phyloP scores from a whole-genome alignment of 2,797 vertebrate genomes.

The Clarias laeviceps region DNA sequence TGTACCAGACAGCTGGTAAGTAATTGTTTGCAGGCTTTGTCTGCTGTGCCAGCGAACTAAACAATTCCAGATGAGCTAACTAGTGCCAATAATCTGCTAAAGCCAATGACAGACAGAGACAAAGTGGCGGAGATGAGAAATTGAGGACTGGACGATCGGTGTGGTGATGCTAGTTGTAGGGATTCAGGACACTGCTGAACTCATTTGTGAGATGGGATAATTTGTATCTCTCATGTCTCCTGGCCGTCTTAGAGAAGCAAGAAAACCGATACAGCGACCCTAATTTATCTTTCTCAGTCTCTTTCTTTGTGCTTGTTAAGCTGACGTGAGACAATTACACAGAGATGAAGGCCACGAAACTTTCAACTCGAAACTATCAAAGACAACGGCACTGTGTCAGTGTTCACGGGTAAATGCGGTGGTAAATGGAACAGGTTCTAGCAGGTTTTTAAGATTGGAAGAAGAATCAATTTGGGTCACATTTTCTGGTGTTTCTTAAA shows the following conservation, averaged over 20 bases:
- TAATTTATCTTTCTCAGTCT: slow-evolving; percentile 67
- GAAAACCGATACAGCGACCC: slow-evolving; percentile 61
- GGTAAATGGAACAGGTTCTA: slow-evolving; percentile 33
- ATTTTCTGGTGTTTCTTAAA: slow-evolving; percentile 11
- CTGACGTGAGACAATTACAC: slow-evolving; percentile 42
- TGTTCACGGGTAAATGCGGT: slow-evolving; percentile 30
- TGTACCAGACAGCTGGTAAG: slow-evolving; percentile 27
- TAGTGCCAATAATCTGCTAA: slow-evolving; percentile 70
- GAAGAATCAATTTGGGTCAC: slow-evolving; percentile 20
- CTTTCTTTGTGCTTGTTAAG: slow-evolving; percentile 42
- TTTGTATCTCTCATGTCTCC: slow-evolving; percentile 71
- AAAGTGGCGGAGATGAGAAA: slow-evolving; percentile 36
- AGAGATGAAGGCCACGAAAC: slow-evolving; percentile 38
- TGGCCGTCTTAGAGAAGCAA: slow-evolving; percentile 63
- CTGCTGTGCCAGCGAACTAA: slow-evolving; percentile 56
- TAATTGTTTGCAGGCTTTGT: slow-evolving; percentile 62
- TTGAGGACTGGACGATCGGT: slow-evolving; percentile 11
- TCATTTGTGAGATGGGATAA: slow-evolving; percentile 72
- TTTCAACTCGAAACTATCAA: slow-evolving; percentile 24
- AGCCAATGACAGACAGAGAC: slow-evolving; percentile 69
- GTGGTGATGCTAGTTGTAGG: background rate
- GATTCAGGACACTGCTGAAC: slow-evolving; percentile 65
- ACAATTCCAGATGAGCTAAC: slow-evolving; percentile 55
- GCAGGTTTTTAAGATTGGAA: background rate
- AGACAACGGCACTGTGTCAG: slow-evolving; percentile 4